phyloP scores from a whole-genome alignment of 1,140 invertebrate species.

The Pseudobourletiella spinata region DNA sequence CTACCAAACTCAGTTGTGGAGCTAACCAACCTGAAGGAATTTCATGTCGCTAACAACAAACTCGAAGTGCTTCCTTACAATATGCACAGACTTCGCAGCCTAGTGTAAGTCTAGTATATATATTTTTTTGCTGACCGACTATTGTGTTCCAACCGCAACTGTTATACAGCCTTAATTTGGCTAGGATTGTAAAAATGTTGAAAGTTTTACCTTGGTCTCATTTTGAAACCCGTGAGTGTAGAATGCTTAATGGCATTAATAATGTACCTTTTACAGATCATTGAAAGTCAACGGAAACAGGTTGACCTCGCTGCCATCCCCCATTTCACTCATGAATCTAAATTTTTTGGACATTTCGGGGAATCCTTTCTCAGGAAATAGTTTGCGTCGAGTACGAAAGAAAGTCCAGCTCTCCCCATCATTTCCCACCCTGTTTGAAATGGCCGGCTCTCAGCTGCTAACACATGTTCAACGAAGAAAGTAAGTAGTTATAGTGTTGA shows the following conservation, averaged over 20 bases:
- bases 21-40: background rate
- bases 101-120: background rate
- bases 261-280: background rate
- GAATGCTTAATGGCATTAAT: too few relatives aligned
- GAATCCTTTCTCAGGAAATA: background rate
- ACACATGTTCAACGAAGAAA: background rate
- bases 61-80: background rate
- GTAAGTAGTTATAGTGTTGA: too few relatives aligned
- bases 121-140: too few relatives aligned
- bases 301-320: background rate
- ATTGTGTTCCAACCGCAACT: too few relatives aligned
- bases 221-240: too few relatives aligned
- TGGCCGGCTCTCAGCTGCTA: background rate
- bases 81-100: background rate
- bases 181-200: too few relatives aligned
- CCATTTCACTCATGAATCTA: background rate
- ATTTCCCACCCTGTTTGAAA: background rate
- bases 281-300: background rate
- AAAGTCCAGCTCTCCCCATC: background rate
- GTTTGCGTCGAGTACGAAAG: background rate
- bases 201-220: too few relatives aligned
- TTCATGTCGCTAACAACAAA: background rate
- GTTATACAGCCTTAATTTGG: too few relatives aligned
- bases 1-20: background rate
- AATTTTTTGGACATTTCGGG: background rate